Evolutionary conservation across 2,113 vertebrate species (phyloP), one percentile per base, ranked within the genome.

Genomic region (Gasterosteus nipponicus): DNA sequence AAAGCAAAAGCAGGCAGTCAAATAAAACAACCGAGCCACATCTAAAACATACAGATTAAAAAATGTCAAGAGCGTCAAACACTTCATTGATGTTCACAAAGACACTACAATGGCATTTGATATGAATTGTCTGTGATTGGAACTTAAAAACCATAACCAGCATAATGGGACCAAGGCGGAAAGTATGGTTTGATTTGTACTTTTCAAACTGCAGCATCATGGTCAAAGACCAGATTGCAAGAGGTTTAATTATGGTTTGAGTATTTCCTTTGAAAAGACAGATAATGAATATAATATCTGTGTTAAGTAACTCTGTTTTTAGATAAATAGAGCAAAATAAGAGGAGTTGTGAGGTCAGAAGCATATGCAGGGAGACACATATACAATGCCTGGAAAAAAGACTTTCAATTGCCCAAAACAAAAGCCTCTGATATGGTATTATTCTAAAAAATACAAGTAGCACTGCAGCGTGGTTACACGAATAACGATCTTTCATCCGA

Each of bases 401-500:
- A 10, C 0, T 12, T 60, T 39, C 1, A 6, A 41, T 18, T 69
- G 4, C 10, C 22, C 58, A 16, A 69, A 9, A 64, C 4, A 8
- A 54, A 41, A 69, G 26, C 29, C 0, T n/a, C 54, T 31, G 15
- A 66, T n/a, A 26, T 46, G 38, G 39, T 62, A 54, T 44, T 35
- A 38, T 26, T 46, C 15, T 47, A 51, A 26, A 29, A 44, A 46
- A 54, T 5, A 57, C 4, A 68, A 11, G 19, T 65, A 56, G 29
- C 18, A 57, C 54, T 22, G 22, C 46, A 77, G 22, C 31, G 19
- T 15, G 49, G 56, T 6, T 35, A 68, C 11, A 39, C 19, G 14
- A 72, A 61, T 60, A 64, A 72, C 68, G 16, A 64, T 72, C 38
- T 44, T 72, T 41, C 5, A 56, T 57, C 33, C 39, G 22, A 69